Percentiles rank a stretch among this genome's conserved stretches.
These are phyloP conservation scores for Lamellibrachia luymesi DNA, from an alignment of 1,140 invertebrate species.

Conservation along the genomic window DNA sequence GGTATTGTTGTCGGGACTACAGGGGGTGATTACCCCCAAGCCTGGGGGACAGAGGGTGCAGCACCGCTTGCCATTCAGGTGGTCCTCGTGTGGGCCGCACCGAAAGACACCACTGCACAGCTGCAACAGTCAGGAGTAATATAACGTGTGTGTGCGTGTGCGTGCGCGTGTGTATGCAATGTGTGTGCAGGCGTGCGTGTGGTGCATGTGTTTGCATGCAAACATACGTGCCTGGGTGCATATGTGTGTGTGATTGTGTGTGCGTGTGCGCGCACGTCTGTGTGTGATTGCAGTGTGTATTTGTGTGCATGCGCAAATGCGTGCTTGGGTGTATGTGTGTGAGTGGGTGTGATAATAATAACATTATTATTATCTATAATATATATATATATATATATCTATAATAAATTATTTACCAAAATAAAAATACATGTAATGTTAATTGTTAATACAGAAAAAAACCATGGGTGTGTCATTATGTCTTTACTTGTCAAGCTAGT, in stretches of 20 bases:
- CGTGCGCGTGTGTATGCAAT: not conserved
- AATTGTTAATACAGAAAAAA: no score
- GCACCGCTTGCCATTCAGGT: conserved; percentile 16
- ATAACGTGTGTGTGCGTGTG: not conserved
- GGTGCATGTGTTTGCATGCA: not conserved
- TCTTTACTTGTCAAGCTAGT: no score
- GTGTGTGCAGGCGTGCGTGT: not conserved
- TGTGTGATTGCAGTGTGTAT: no score
- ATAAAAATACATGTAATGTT: no score
- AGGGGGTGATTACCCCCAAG: conserved; percentile 1
- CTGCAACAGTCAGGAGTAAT: not conserved
- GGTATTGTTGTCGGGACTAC: conserved; percentile 7
- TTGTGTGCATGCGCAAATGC: no score
- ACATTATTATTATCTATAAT: no score
- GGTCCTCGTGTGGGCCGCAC: conserved; percentile 16
- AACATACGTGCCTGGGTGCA: not conserved
- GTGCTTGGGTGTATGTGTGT: no score
- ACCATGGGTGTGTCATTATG: no score
- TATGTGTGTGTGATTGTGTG: not conserved
- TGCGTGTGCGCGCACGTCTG: not conserved
- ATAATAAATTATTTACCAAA: no score
- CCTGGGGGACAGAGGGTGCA: conserved; percentile 1
- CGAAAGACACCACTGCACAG: not conserved
- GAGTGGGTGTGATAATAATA: no score
- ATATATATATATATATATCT: no score